phyloP scores from a whole-genome alignment of 2,113 vertebrate species.

The Brachypodius melanocephalos region DNA sequence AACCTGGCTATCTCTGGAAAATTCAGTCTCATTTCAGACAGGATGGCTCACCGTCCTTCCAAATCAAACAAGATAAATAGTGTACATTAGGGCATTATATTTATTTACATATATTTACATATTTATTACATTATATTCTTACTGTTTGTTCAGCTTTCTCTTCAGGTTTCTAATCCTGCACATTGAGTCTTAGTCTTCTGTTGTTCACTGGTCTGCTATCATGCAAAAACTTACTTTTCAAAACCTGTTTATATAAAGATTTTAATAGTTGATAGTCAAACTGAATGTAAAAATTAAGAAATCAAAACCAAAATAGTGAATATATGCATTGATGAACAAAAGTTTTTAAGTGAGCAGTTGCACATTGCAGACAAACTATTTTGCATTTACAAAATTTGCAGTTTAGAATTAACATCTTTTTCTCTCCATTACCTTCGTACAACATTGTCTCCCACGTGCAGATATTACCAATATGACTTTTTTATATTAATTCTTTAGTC shows the following conservation, averaged over 20 bases:
- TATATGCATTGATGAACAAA: neutral
- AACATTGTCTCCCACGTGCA: neutral
- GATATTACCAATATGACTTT: constrained; percentile 30
- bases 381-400: constrained; percentile 19
- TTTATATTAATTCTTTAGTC: constrained; percentile 47
- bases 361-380: neutral
- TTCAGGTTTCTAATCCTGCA: neutral
- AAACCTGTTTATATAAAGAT: neutral
- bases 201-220: neutral
- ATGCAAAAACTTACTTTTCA: neutral
- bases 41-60: neutral
- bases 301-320: neutral
- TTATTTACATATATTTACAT: neutral
- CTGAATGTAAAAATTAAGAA: neutral
- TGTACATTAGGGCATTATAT: neutral
- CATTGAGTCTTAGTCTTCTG: neutral
- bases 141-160: neutral
- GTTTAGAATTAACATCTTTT: neutral
- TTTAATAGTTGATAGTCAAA: neutral
- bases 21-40: neutral
- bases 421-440: constrained; percentile 5
- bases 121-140: neutral
- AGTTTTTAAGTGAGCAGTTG: neutral
- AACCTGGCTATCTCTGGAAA: neutral
- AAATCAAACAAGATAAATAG: neutral